Evolutionary conservation across 2,888 invertebrate species (phyloP), one percentile per base, ranked within the genome.

Genomic region (Diaprepes abbreviatus): DNA sequence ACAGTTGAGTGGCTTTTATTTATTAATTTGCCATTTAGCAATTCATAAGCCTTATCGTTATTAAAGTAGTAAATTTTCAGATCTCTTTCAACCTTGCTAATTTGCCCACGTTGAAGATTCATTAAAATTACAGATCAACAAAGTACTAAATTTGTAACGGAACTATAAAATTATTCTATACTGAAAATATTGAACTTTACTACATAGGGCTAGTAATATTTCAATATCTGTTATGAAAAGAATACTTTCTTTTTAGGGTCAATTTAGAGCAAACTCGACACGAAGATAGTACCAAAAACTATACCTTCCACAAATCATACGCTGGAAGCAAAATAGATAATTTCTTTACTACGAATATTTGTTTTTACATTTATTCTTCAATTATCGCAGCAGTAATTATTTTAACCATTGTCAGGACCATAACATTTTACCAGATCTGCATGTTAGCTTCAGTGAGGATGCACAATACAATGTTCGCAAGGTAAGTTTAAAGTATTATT

Each of bases 371-470:
- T 12, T 79, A 79, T 66, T 70, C 75, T 1, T 59, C 58, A 5
- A 73, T 79, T n/a, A 76, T 81, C 10, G 62, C 64, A 6, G 68
- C 66, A n/a, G 73, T 76, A 7, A 85, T 88, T 6, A 12, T 84
- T 0, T 45, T 86, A 1, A 85, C 87, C 0, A 73, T 87, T 2
- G 35, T 83, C 0, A 83, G 88, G 71, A 86, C 87, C 0, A 82
- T 84, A 40, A 73, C 84, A 0, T 90, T 90, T 78, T 91, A 85
- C 70, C 72, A 69, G 48, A 77, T 79, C 72, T 87, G 87, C 73
- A 85, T 88, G 80, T 81, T 79, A 19, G 86, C 89, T 0, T 89
- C 90, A 0, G 82, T 83, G 28, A 83, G 78, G 40, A 82, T 91
- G 1, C 91, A 91, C 77, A 85, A 87, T 72, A 80, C 73, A 3